phyloP scores from a whole-genome alignment of 2,113 vertebrate species.

The Plecturocebus donacophilus region DNA sequence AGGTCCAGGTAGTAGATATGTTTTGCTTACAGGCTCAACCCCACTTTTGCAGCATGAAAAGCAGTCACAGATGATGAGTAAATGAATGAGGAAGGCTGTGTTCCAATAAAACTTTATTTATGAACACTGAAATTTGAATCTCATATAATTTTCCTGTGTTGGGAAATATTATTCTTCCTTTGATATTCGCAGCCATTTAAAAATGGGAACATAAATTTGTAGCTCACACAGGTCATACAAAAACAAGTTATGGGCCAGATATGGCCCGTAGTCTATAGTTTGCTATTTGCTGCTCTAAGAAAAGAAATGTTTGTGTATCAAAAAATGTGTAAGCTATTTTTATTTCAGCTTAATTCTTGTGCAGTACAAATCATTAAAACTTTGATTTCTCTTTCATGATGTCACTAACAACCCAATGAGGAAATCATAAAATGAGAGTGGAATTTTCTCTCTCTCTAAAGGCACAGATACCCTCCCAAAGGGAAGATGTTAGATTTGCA shows the following conservation, averaged over 20 bases:
- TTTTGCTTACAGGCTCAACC: not conserved
- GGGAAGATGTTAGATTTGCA: not conserved
- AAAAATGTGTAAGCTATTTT: not conserved
- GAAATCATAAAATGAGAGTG: not conserved
- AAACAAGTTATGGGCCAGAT: not conserved
- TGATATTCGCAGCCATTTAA: not conserved
- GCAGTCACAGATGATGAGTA: not conserved
- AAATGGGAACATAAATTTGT: not conserved
- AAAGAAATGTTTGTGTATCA: not conserved
- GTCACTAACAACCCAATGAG: conserved; percentile 8
- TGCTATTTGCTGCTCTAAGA: not conserved
- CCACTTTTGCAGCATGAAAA: not conserved
- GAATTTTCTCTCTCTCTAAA: conserved; percentile 48
- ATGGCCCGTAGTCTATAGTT: not conserved
- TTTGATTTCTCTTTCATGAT: not conserved
- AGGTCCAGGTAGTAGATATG: not conserved
- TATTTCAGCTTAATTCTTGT: not conserved
- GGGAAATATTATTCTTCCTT: not conserved
- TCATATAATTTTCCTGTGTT: not conserved
- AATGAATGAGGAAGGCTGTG: not conserved
- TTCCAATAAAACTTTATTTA: not conserved
- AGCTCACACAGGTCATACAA: not conserved
- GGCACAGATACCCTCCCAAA: not conserved
- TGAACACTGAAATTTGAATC: not conserved
- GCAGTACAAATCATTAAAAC: not conserved